A percentile compares a stretch with the other conserved stretches of the same genome.
phyloP scores from a whole-genome alignment of 2,797 vertebrate genomes.

The Gila robusta region DNA sequence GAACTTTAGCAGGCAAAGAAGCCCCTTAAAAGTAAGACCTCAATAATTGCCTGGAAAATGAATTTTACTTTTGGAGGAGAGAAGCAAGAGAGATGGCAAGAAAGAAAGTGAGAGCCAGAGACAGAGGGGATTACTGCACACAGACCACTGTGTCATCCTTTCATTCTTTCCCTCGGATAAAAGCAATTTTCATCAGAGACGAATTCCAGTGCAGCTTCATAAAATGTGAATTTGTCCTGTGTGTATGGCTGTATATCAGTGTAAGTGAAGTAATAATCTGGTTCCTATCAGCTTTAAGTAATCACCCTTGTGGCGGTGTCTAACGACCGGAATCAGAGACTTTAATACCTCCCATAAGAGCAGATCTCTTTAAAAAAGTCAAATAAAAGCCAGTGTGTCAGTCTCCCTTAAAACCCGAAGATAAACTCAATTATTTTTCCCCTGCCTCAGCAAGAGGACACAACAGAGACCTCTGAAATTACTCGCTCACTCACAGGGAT shows the following conservation, averaged over 20 bases:
- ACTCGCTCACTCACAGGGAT: slow-evolving; percentile 86
- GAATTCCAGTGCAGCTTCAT: slow-evolving; percentile 27
- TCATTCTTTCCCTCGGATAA: slow-evolving; percentile 24
- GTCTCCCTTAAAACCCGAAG: slow-evolving; percentile 77
- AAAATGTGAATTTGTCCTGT: slow-evolving; percentile 49
- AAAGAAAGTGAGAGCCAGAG: slow-evolving; percentile 48
- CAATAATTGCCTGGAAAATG: slow-evolving; percentile 16
- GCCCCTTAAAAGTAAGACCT: slow-evolving; percentile 4
- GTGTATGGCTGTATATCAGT: slow-evolving; percentile 44
- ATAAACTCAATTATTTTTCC: slow-evolving; percentile 80
- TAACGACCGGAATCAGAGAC: slow-evolving; percentile 62
- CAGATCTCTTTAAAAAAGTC: slow-evolving; percentile 79
- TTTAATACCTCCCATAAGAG: slow-evolving; percentile 79
- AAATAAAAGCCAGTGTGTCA: slow-evolving; percentile 81
- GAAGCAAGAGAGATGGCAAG: slow-evolving; percentile 61
- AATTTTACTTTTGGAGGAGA: slow-evolving; percentile 57
- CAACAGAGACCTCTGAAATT: slow-evolving; percentile 84
- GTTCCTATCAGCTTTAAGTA: slow-evolving; percentile 52
- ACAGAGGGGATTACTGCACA: slow-evolving; percentile 26
- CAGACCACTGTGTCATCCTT: slow-evolving; percentile 37
- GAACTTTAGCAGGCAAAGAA: background rate
- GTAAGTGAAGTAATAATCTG: slow-evolving; percentile 50
- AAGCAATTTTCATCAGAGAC: slow-evolving; percentile 42
- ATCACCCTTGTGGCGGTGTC: slow-evolving; percentile 41
- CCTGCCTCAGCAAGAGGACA: slow-evolving; percentile 85